Base-by-base conservation (phyloP, 1,140 invertebrate genomes). In the Drosophila nikananu region DNA sequence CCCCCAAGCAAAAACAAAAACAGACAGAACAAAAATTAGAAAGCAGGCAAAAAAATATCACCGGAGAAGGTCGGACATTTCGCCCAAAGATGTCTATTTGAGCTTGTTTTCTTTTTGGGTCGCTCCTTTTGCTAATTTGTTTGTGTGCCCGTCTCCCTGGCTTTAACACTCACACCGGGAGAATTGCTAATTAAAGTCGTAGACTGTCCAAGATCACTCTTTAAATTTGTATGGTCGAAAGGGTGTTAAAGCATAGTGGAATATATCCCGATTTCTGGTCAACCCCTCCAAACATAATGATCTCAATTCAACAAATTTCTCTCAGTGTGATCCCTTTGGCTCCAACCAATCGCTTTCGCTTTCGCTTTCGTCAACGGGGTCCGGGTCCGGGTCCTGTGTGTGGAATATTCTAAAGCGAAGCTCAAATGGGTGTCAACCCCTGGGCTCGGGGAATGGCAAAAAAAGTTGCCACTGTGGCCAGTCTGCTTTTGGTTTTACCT, bases 101-200 rank as follows among this genome's bases (percentile, higher is more conserved):
- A 57, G 61, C 64, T 77, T 61, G 67, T 65, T 81, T 61, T 89
- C 66, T 75, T 89, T 89, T 89, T 71, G 72, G 62, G 62, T 68
- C 75, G 67, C 84, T 89, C 82, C 81, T 90, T 90, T 86, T 86
- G 72, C 86, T 89, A 90, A 89, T 89, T 89, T 90, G 86, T 89
- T 89, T 89, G 86, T 77, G 81, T 77, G 60, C 46, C 72, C 77
- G 72, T 83, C 68, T 77, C 61, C 42, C 49, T 59, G 61, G 61
- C 49, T 39, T 44, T 41, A 35, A 37, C 23, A 37, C 35, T 37
- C 30, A 58, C 54, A 71, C 67, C 54, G 32, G 0, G n/a, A 57
- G 19, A 48, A 72, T 10, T 10, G 12, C 21, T 12, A 32, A n/a
- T n/a, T n/a, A n/a, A n/a, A n/a, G n/a, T n/a, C n/a, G n/a, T n/a